phyloP scores from a whole-genome alignment of 2,113 vertebrate species.

The Campylomormyrus tamandua region DNA sequence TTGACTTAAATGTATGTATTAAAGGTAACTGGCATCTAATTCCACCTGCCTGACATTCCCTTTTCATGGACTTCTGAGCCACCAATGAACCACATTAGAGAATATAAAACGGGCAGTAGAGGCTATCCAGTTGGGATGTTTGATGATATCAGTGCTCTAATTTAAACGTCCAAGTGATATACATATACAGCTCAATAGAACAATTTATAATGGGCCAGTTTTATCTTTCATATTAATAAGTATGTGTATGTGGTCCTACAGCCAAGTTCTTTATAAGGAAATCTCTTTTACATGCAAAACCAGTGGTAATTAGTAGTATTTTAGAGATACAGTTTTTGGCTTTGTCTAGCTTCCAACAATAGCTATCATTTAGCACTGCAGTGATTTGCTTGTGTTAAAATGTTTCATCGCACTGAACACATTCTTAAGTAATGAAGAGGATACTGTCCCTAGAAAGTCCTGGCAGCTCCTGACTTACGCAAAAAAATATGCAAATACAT shows the following conservation, averaged over 20 bases:
- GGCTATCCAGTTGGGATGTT: not conserved
- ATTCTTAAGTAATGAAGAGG: not conserved
- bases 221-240: not conserved
- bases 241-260: not conserved
- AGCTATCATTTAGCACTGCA: not conserved
- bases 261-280: not conserved
- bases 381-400: not conserved
- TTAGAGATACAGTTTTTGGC: not conserved
- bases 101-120: not conserved
- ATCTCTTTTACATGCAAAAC: not conserved
- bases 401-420: not conserved
- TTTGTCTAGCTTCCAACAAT: not conserved
- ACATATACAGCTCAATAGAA: not conserved
- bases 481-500: not conserved
- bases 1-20: not conserved
- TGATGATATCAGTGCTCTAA: not conserved
- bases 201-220: not conserved
- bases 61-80: not conserved
- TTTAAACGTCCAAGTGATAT: not conserved
- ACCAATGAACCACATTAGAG: not conserved
- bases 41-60: not conserved
- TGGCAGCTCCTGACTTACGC: not conserved
- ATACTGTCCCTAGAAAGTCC: not conserved
- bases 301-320: not conserved
- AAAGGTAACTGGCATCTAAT: not conserved